Conservation (phyloP, 2,113 vertebrate genomes). For the Ptyas mucosa region DNA sequence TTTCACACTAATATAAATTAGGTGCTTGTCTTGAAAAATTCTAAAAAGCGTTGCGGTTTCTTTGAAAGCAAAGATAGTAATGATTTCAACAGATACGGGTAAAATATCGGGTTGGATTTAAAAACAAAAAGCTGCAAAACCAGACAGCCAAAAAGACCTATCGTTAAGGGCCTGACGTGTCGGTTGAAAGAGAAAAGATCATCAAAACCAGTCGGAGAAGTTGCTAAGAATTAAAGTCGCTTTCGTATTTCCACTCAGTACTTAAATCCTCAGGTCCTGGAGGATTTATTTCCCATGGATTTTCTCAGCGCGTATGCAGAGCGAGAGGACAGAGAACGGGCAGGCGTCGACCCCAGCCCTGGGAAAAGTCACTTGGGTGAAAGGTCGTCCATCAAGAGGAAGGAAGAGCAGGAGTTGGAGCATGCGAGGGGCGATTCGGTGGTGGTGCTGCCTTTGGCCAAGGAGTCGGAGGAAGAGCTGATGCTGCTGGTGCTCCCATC, state of each 20-base stretch:
- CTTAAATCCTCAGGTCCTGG: slow-evolving; percentile 58
- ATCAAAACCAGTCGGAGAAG: slow-evolving; percentile 58
- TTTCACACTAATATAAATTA: slow-evolving; percentile 53
- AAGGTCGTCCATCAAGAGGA: slow-evolving; percentile 85
- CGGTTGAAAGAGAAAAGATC: slow-evolving; percentile 42
- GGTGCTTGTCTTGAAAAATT: slow-evolving; percentile 51
- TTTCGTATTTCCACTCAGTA: slow-evolving; percentile 46
- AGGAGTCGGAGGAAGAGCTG: slow-evolving; percentile 85
- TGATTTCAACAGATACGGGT: slow-evolving; percentile 57
- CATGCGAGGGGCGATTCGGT: slow-evolving; percentile 85
- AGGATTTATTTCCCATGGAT: slow-evolving; percentile 57
- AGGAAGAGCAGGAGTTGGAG: slow-evolving; percentile 74
- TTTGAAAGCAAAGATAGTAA: slow-evolving; percentile 62
- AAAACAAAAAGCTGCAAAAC: slow-evolving; percentile 39
- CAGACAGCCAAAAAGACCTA: slow-evolving; percentile 38
- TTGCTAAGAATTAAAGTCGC: slow-evolving; percentile 53
- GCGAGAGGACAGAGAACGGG: slow-evolving; percentile 55
- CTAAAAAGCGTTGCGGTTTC: slow-evolving; percentile 42
- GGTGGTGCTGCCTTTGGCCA: slow-evolving; percentile 88
- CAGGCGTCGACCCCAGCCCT: slow-evolving; percentile 60
- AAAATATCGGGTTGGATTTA: slow-evolving; percentile 44
- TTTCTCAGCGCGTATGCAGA: slow-evolving; percentile 56
- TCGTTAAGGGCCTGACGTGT: slow-evolving; percentile 41
- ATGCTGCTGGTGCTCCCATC: slow-evolving; percentile 89
- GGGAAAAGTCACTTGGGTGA: slow-evolving; percentile 84